Evolutionary conservation across 2,113 vertebrate species (phyloP).

Genomic region (Pangasianodon hypophthalmus): DNA sequence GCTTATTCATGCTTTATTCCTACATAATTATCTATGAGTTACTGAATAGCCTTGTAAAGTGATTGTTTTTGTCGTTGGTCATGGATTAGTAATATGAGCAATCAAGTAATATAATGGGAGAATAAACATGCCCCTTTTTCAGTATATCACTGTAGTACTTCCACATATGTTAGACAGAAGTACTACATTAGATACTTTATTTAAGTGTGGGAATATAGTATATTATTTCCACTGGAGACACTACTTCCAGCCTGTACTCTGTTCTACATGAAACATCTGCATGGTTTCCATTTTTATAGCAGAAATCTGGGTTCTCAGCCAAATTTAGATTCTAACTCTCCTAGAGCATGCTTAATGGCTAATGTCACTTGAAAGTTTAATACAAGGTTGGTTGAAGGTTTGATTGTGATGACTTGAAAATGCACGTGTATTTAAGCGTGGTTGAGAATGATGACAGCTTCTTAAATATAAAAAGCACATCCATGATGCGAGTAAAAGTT

Average conservation of each 20-base stretch:
- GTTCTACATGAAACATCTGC: slow-evolving; percentile 13
- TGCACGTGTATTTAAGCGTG: neutral
- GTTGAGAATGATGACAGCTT: neutral
- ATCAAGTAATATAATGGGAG: neutral
- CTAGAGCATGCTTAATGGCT: neutral
- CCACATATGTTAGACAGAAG: neutral
- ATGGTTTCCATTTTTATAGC: slow-evolving; percentile 21
- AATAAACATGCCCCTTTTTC: neutral
- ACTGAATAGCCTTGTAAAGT: neutral
- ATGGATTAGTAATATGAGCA: neutral
- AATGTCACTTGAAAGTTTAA: neutral
- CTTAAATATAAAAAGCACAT: neutral
- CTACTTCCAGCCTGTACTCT: neutral
- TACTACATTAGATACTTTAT: neutral
- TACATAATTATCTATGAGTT: neutral
- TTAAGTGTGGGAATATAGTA: neutral
- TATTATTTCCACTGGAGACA: slow-evolving; percentile 1
- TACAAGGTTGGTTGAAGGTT: neutral
- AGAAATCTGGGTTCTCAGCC: neutral
- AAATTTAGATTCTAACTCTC: neutral
- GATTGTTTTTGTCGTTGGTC: neutral
- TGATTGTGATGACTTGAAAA: neutral
- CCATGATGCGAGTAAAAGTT: neutral
- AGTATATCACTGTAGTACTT: neutral
- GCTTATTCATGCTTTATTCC: neutral